Conservation (phyloP, 2,888 invertebrate genomes). For the Osedax frankpressi region DNA sequence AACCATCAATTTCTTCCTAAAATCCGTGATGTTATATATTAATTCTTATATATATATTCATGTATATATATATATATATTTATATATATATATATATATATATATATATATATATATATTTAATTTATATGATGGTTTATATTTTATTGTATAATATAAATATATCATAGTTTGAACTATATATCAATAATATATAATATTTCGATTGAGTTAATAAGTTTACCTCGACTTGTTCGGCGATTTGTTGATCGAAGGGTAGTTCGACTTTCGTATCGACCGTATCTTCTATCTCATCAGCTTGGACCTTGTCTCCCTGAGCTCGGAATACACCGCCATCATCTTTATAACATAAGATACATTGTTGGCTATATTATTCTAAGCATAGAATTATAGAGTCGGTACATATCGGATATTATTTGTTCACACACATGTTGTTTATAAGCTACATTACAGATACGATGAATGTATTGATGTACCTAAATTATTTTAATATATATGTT, state of each 20-base stretch:
- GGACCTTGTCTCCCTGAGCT: constrained; percentile 28
- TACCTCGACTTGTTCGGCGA: constrained; percentile 32
- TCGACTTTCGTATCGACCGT: constrained; percentile 30
- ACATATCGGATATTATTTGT: too few relatives aligned
- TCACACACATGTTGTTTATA: too few relatives aligned
- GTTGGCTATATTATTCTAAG: too few relatives aligned
- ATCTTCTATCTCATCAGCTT: constrained; percentile 30
- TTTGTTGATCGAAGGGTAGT: constrained; percentile 32
- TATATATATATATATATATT: not conserved
- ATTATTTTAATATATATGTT: too few relatives aligned
- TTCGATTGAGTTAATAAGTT: too few relatives aligned
- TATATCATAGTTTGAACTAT: not conserved
- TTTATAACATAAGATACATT: too few relatives aligned
- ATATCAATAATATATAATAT: not conserved
- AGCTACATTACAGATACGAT: too few relatives aligned
- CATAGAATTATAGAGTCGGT: too few relatives aligned
- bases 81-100: not conserved
- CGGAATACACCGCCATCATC: constrained; percentile 33
- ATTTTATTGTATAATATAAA: not conserved
- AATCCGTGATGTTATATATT: not conserved
- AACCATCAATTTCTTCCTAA: not conserved
- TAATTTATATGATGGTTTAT: not conserved
- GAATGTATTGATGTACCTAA: too few relatives aligned
- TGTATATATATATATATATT: not conserved
- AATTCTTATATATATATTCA: not conserved